A percentile compares a stretch with the other conserved stretches of the same genome.
phyloP scores from a whole-genome alignment of 2,888 invertebrate species.

The Tricholauxania praeusta region DNA sequence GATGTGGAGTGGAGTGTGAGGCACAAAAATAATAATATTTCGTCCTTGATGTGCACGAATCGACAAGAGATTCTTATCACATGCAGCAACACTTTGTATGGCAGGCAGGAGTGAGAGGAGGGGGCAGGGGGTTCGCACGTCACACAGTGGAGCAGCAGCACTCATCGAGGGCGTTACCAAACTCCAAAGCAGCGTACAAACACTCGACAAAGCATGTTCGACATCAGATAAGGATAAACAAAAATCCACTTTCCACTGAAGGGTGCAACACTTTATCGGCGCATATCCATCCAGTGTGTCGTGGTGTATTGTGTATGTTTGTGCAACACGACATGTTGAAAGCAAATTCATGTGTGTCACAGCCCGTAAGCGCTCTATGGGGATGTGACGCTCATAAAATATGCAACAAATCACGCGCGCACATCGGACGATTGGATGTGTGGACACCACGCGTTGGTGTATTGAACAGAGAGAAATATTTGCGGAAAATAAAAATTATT shows the following conservation, averaged over 20 bases:
- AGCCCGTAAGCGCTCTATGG: slow-evolving; percentile 29
- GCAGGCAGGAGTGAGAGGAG: background rate
- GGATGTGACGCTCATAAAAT: slow-evolving; percentile 54
- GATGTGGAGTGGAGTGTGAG: slow-evolving; percentile 13
- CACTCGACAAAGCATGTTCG: slow-evolving; percentile 51
- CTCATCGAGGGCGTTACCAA: slow-evolving; percentile 32
- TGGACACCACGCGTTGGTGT: background rate
- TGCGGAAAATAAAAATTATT: background rate
- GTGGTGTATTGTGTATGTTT: slow-evolving; percentile 22
- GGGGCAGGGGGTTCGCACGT: background rate
- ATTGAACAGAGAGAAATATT: background rate
- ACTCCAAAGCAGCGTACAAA: background rate
- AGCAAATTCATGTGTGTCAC: slow-evolving; percentile 35
- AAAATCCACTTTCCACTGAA: slow-evolving; percentile 18
- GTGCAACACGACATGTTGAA: slow-evolving; percentile 23
- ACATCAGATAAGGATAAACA: slow-evolving; percentile 58
- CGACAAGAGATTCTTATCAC: slow-evolving; percentile 26
- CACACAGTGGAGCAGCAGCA: slow-evolving; percentile 28
- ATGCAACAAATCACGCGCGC: slow-evolving; percentile 59
- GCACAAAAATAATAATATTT: slow-evolving; percentile 13
- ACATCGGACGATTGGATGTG: background rate
- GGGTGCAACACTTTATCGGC: background rate
- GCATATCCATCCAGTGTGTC: background rate
- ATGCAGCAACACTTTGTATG: slow-evolving; percentile 33
- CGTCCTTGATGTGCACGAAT: slow-evolving; percentile 44